Evolutionary conservation across 2,113 vertebrate species (phyloP).

Genomic region (Percina caprodes): DNA sequence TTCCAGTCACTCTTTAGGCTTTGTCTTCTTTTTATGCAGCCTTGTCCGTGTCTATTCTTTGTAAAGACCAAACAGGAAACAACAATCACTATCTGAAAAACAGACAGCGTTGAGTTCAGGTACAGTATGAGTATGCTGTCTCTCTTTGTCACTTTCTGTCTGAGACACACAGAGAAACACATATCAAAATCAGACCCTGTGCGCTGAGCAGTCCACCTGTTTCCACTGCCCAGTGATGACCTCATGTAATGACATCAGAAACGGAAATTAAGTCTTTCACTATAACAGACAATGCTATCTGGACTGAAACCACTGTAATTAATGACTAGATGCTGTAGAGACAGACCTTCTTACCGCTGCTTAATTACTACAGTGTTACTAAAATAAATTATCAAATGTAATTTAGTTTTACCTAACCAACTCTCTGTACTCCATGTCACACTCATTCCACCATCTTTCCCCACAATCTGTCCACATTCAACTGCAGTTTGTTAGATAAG

Average conservation of each 20-base stretch:
- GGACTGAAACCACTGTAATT: background rate
- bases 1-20: background rate
- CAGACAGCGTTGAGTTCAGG: constrained; percentile 3
- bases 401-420: background rate
- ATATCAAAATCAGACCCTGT: background rate
- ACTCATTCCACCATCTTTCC: background rate
- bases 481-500: constrained; percentile 3
- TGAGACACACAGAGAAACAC: constrained; percentile 26
- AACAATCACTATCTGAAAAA: constrained; percentile 8
- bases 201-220: constrained; percentile 9
- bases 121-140: background rate
- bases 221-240: constrained; percentile 23
- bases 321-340: background rate
- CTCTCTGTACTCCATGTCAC: background rate
- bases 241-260: constrained; percentile 15
- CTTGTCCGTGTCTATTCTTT: constrained; percentile 7
- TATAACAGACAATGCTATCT: background rate
- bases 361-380: background rate
- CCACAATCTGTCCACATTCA: background rate
- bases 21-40: background rate
- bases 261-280: constrained; percentile 1
- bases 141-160: background rate
- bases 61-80: background rate
- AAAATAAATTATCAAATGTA: background rate
- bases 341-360: background rate